A percentile compares a stretch with the other conserved stretches of the same genome.
Conservation (phyloP, 1,140 invertebrate species). For the Drosophila sp. region DNA sequence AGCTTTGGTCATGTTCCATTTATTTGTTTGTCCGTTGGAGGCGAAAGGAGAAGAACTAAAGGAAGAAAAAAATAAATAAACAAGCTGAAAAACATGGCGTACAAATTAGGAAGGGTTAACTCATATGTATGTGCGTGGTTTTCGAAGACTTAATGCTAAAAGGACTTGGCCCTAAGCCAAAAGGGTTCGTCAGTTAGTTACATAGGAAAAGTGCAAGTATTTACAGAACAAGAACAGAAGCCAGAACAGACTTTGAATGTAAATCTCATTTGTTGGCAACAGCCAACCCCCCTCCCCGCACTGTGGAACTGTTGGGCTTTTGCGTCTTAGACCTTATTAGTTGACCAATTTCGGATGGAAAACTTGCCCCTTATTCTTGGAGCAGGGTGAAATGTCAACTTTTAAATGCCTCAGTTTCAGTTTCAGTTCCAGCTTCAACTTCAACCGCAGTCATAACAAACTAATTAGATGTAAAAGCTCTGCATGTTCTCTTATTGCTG, state of each 20-base stretch:
- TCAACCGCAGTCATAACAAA: conserved; percentile 50
- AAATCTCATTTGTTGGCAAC: conserved; percentile 19
- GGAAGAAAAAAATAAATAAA: conserved; percentile 13
- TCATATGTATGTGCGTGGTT: conserved; percentile 50
- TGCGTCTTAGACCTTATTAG: conserved; percentile 67
- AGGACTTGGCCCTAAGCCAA: conserved; percentile 60
- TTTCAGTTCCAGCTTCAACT: conserved; percentile 5
- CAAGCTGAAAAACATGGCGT: conserved; percentile 32
- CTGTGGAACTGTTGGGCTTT: conserved; percentile 2
- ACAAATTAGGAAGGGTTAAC: conserved; percentile 46
- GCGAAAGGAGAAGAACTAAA: conserved; percentile 30
- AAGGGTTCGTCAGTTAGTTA: conserved; percentile 53
- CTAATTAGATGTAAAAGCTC: conserved; percentile 73
- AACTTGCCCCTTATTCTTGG: conserved; percentile 46
- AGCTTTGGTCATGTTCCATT: conserved; percentile 40
- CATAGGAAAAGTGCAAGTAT: conserved; percentile 59
- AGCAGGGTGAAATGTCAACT: conserved; percentile 62
- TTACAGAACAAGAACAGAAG: too few species aligned
- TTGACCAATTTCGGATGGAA: conserved; percentile 34
- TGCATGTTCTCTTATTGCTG: conserved; percentile 21
- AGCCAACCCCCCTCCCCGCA: background rate
- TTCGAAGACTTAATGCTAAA: conserved; percentile 58
- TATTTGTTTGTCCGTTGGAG: conserved; percentile 10
- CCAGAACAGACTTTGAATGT: conserved; percentile 35
- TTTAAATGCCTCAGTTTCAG: conserved; percentile 11